Evolutionary conservation across 2,888 invertebrate species (phyloP), one percentile per base, ranked within the genome.

Genomic region (Caenorhabditis angaria): DNA sequence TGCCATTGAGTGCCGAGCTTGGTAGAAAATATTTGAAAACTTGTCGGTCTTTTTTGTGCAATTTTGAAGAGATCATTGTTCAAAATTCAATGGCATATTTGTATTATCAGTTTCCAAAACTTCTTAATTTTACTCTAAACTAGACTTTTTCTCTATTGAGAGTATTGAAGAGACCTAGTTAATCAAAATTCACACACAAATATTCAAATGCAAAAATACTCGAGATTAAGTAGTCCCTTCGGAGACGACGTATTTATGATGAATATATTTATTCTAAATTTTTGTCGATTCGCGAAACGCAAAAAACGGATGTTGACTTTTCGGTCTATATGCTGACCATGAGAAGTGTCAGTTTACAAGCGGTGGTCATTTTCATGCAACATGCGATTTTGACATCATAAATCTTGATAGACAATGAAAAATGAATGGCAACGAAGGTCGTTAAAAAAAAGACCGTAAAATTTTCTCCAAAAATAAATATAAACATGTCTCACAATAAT

Each of bases 281-380:
- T 41, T 41, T 12, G 32, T 12, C 41, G 41, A 14, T 14, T 3
- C 18, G 18, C 41, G 8, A 3, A 41, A 41, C 18, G 41, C 10
- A 41, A 41, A 41, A 41, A 41, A 14, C 41, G 41, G 41, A 41
- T 41, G 41, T 41, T 41, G 41, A 41, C 41, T 41, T 41, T 41
- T 41, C 41, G 18, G 10, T n/a, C n/a, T n/a, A n/a, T n/a, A n/a
- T 12, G 41, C 10, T 41, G 41, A 41, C 18, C 41, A 41, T 32
- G 32, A 32, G 32, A 32, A 41, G 41, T 41, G 41, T 41, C 41
- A 41, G 41, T 41, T 41, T 41, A 41, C 41, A 41, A 41, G 18
- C 41, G 41, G 41, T 41, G 41, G 41, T 41, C 41, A 41, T 41
- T 41, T 41, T 18, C 10, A 41, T 41, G 41, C 41, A 41, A 41